Evolutionary conservation across 1,140 invertebrate genomes (phyloP).

Genomic region (Zeugodacus cucurbitae): DNA sequence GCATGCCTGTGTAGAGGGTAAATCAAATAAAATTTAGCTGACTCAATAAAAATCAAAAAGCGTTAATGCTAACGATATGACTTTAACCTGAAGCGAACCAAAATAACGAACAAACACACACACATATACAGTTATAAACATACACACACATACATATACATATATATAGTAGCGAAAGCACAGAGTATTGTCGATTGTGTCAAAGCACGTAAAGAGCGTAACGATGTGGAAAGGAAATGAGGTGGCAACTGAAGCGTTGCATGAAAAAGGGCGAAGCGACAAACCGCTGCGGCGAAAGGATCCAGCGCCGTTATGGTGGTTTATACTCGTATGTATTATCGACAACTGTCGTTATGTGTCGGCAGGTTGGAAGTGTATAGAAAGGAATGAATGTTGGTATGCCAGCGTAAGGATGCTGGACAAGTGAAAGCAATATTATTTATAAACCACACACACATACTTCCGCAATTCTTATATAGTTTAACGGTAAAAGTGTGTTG

Average conservation of each 20-base stretch:
- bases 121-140: background rate
- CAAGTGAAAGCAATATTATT: slow-evolving; percentile 39
- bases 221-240: slow-evolving; percentile 39
- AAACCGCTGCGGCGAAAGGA: background rate
- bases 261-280: background rate
- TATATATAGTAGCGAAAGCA: background rate
- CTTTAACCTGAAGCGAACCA: slow-evolving; percentile 58
- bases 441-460: background rate
- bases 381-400: background rate
- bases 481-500: background rate
- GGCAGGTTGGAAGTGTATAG: background rate
- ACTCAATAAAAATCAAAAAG: slow-evolving; percentile 67
- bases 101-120: background rate
- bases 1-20: slow-evolving; percentile 42
- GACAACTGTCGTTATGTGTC: background rate
- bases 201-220: slow-evolving; percentile 40
- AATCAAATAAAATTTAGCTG: slow-evolving; percentile 66
- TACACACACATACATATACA: background rate
- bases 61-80: slow-evolving; percentile 66
- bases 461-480: background rate
- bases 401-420: background rate
- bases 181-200: slow-evolving; percentile 4
- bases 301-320: background rate
- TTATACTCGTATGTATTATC: background rate
- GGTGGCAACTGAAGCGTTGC: slow-evolving; percentile 8